Base-by-base conservation (phyloP, 2,888 invertebrate species). In the Temnothorax unifasciatus region DNA sequence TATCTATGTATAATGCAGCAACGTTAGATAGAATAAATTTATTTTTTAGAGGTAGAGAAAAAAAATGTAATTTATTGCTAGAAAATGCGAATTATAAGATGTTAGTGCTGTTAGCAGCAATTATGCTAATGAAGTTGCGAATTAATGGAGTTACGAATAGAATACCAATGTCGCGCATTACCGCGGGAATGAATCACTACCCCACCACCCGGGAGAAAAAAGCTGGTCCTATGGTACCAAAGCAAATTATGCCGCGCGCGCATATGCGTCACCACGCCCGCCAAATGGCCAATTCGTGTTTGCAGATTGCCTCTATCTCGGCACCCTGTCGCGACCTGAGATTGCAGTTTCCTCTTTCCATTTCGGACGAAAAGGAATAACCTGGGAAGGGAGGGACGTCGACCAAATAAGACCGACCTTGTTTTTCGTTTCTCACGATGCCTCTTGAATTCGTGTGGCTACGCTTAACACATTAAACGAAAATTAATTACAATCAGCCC, bases 251-350 rank as follows among this genome's bases (percentile, higher is more conserved):
- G 88, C 90, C 87, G 88, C 82, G 88, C 88, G 89, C 89, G 89
- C 90, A 91, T 92, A 90, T 90, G 90, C 91, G 91, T 91, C 92
- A 91, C 92, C 91, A 91, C 90, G 89, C 90, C 92, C 92, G 92
- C 93, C 93, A 94, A 94, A 94, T 94, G 94, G 94, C 94, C 93
- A 94, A 94, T 92, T 92, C 94, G 93, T 94, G 94, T 95, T 94
- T 93, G 93, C 92, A 93, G 94, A 94, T 94, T 94, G 93, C 92
- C 91, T 93, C 92, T 94, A 94, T 94, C 94, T 93, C 91, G 92
- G 93, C 92, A 91, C 92, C 92, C 94, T 92, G 94, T 92, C 92
- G 92, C 83, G 90, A 91, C 77, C 86, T 86, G 88, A 92, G 92
- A 93, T 93, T 93, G 92, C 91, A 92, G 92, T 94, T 94, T 94